Evolutionary conservation across 92 coral and sea anemone genomes (phyloP).

Genomic region (Porites lobata): DNA sequence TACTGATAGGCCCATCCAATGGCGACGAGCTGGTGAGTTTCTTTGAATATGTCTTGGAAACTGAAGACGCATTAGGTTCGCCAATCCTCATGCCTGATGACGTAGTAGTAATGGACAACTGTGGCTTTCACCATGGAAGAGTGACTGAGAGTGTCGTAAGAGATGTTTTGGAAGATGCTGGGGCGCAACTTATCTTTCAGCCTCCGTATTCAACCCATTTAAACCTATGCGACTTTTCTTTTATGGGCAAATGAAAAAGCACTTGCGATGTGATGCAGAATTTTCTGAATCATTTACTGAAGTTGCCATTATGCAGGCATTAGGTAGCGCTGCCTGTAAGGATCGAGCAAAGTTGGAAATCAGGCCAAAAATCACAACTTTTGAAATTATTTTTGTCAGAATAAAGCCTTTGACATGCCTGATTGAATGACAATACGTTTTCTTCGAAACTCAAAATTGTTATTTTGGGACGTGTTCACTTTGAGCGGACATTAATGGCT

Average conservation of each 20-base stretch:
- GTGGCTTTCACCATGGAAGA: slow-evolving; percentile 15
- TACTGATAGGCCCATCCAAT: background rate
- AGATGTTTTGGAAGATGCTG: background rate
- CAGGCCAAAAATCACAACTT: too few relatives aligned
- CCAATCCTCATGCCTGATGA: background rate
- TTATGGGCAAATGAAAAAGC: slow-evolving; percentile 19
- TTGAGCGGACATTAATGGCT: slow-evolving; percentile 10
- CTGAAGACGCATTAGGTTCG: background rate
- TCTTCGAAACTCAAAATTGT: too few relatives aligned
- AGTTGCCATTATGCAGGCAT: background rate
- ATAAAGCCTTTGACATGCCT: too few relatives aligned
- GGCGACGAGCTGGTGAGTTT: background rate
- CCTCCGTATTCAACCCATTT: slow-evolving; percentile 1
- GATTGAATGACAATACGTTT: too few relatives aligned
- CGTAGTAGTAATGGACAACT: background rate
- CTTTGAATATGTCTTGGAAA: background rate
- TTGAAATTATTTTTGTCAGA: too few relatives aligned
- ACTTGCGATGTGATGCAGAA: background rate
- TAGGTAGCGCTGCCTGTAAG: background rate
- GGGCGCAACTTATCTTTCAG: background rate
- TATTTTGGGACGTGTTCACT: background rate
- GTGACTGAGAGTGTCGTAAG: slow-evolving; percentile 12
- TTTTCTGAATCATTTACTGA: background rate
- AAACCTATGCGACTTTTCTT: slow-evolving; percentile 2
- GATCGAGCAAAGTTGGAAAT: too few relatives aligned